Evolutionary conservation across 2,113 vertebrate genomes (phyloP).

Genomic region (Cebidichthys violaceus): DNA sequence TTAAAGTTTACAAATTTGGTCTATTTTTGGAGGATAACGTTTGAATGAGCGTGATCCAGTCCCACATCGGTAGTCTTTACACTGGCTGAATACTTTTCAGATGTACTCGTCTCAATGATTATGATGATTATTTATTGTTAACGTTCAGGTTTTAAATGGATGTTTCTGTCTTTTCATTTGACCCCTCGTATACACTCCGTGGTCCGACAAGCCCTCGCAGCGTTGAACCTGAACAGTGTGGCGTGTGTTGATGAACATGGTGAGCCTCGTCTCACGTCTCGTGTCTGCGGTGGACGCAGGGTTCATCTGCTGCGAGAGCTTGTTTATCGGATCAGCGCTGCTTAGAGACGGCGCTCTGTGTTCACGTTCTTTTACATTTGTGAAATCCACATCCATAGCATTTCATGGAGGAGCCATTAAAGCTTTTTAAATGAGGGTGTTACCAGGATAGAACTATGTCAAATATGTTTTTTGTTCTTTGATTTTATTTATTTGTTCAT

Average conservation of each 20-base stretch:
- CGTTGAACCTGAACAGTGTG: neutral
- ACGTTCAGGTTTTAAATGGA: neutral
- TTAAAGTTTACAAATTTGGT: neutral
- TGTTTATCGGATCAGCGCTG: neutral
- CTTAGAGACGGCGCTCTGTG: neutral
- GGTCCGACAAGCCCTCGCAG: neutral
- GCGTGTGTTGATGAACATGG: neutral
- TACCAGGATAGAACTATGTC: neutral
- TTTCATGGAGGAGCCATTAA: neutral
- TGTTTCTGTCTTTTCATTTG: slow-evolving; percentile 10
- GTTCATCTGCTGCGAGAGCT: neutral
- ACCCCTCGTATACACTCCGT: neutral
- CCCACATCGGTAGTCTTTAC: neutral
- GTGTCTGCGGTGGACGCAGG: neutral
- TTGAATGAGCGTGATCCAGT: neutral
- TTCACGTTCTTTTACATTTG: neutral
- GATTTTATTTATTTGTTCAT: neutral
- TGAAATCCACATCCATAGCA: neutral
- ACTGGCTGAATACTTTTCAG: slow-evolving; percentile 4
- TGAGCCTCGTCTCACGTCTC: neutral
- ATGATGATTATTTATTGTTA: neutral
- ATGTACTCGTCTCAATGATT: neutral
- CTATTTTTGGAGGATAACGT: neutral
- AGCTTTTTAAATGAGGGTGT: neutral
- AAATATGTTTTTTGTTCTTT: neutral